Evolutionary conservation across 1,140 invertebrate genomes (phyloP).

Genomic region (Drosophila mauritiana): DNA sequence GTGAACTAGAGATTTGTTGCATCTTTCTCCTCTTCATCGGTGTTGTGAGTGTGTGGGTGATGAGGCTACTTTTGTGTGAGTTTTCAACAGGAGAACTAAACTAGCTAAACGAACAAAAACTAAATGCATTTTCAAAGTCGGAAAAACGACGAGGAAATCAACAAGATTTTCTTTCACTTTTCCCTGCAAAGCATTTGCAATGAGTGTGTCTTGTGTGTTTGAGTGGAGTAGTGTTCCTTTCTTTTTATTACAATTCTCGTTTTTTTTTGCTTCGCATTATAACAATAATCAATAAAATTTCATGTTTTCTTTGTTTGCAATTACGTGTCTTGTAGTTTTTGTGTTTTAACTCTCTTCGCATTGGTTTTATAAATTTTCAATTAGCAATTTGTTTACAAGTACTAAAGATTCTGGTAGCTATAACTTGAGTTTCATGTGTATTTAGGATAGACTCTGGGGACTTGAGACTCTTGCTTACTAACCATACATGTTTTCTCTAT

Average conservation of each 20-base stretch:
- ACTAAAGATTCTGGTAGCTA: constrained; percentile 43
- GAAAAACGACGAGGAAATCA: constrained; percentile 23
- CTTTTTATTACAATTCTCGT: constrained; percentile 35
- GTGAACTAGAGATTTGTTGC: constrained; percentile 69
- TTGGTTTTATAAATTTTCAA: constrained; percentile 39
- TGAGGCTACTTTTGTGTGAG: constrained; percentile 48
- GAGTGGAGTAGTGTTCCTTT: constrained; percentile 28
- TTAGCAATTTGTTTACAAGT: constrained; percentile 60
- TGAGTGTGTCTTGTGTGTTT: constrained; percentile 23
- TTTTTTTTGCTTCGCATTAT: constrained; percentile 78
- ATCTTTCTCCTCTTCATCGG: constrained; percentile 24
- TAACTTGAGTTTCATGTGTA: constrained; percentile 35
- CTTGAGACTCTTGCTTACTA: constrained; percentile 44
- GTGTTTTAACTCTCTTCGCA: constrained; percentile 6
- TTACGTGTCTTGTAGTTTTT: constrained; percentile 55
- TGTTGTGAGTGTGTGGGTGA: constrained; percentile 27
- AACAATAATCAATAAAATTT: constrained; percentile 82
- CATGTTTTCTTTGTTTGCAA: constrained; percentile 70
- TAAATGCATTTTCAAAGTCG: constrained; percentile 63
- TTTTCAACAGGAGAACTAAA: constrained; percentile 45
- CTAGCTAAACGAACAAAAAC: constrained; percentile 44
- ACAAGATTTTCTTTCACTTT: constrained; percentile 35
- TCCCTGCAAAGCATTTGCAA: constrained; percentile 46
- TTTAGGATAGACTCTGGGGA: constrained; percentile 28
- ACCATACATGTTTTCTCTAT: constrained; percentile 46